A percentile compares a stretch with the other conserved stretches of the same genome.
These are phyloP conservation scores for Tinamus guttatus DNA, from an alignment of 2,113 vertebrate genomes.

Conservation along the genomic window DNA sequence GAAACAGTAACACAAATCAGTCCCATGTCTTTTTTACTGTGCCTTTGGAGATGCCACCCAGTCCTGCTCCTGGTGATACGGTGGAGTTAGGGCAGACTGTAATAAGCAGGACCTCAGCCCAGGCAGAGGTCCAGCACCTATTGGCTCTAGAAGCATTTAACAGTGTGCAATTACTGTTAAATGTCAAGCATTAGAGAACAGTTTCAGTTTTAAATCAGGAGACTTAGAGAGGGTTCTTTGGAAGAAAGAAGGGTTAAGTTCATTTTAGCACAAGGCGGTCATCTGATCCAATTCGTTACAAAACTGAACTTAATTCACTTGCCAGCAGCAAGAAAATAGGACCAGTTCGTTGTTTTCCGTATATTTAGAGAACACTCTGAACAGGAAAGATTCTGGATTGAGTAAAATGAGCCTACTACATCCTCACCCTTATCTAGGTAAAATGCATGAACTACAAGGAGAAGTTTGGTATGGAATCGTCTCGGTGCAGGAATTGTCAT, in stretches of 20 bases:
- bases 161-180: neutral
- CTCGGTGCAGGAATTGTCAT: neutral
- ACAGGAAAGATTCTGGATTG: neutral
- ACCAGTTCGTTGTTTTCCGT: neutral
- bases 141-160: neutral
- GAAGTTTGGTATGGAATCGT: neutral
- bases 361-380: neutral
- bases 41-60: neutral
- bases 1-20: fast-evolving
- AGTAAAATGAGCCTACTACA: neutral
- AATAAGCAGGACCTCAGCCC: neutral
- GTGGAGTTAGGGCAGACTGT: neutral
- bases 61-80: neutral
- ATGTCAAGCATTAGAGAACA: neutral
- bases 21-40: neutral
- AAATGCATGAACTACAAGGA: neutral
- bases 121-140: neutral
- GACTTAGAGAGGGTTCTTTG: neutral
- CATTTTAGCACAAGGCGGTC: neutral
- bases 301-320: neutral
- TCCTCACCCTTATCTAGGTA: neutral
- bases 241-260: neutral
- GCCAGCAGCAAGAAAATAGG: neutral
- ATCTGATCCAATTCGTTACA: neutral
- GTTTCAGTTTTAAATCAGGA: neutral